Evolutionary conservation across 2,888 invertebrate species (phyloP).

Genomic region (Sesia bembeciformis): DNA sequence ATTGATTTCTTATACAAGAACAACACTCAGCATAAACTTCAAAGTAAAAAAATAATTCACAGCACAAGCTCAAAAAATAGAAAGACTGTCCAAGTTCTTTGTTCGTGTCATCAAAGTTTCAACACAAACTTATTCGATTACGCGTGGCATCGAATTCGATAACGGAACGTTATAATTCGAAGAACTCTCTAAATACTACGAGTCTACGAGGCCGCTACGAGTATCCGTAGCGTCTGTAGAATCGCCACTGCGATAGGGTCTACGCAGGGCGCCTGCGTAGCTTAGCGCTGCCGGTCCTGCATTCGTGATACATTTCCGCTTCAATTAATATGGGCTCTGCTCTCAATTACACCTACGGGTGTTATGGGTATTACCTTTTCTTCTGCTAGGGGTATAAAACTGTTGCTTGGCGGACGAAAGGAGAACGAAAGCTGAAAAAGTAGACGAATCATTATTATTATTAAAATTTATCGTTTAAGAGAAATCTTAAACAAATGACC

Average conservation of each 20-base stretch:
- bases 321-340: slow-evolving; percentile 65
- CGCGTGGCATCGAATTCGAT: neutral
- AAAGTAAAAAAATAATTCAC: neutral
- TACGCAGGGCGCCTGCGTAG: slow-evolving; percentile 63
- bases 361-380: slow-evolving; percentile 18
- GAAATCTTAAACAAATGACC: too few relatives aligned
- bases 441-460: too few relatives aligned
- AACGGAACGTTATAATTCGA: neutral
- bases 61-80: neutral
- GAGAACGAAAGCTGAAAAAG: neutral
- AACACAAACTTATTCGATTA: neutral
- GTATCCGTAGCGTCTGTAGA: slow-evolving; percentile 41
- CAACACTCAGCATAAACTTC: neutral
- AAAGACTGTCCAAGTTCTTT: neutral
- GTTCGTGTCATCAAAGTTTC: neutral
- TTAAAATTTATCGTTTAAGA: too few relatives aligned
- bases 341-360: slow-evolving; percentile 60
- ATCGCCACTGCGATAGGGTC: slow-evolving; percentile 52
- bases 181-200: neutral
- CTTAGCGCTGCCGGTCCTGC: slow-evolving; percentile 46
- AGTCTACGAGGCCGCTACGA: slow-evolving; percentile 22
- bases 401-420: slow-evolving; percentile 8
- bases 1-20: neutral
- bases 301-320: slow-evolving; percentile 68
- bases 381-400: slow-evolving; percentile 18